Evolutionary conservation across 2,888 invertebrate genomes (phyloP).

Genomic region (Portevinia maculata): DNA sequence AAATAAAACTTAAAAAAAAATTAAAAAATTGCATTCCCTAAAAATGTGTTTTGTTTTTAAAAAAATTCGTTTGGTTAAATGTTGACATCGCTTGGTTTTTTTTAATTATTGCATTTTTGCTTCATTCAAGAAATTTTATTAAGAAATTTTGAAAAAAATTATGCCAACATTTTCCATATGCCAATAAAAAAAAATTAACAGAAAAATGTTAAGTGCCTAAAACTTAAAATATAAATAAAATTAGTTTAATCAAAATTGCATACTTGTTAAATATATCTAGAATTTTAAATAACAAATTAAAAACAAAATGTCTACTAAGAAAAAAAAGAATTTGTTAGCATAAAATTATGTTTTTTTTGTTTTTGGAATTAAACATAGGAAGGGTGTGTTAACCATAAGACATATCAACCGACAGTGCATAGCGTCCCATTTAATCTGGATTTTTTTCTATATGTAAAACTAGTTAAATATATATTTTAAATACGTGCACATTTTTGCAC

Average conservation of each 20-base stretch:
- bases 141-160: constrained; percentile 76
- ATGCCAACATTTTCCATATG: constrained; percentile 82
- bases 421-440: constrained; percentile 63
- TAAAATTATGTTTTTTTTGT: constrained; percentile 51
- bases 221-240: constrained; percentile 64
- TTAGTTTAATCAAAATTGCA: constrained; percentile 35
- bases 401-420: constrained; percentile 77
- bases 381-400: constrained; percentile 83
- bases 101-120: constrained; percentile 53
- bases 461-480: constrained; percentile 48
- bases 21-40: constrained; percentile 61
- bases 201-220: constrained; percentile 66
- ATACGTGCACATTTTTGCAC: constrained; percentile 66
- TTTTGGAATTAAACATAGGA: constrained; percentile 62
- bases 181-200: constrained; percentile 54
- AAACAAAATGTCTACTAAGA: constrained; percentile 26
- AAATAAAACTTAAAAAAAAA: constrained; percentile 43
- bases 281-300: constrained; percentile 23
- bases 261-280: constrained; percentile 19
- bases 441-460: constrained; percentile 38
- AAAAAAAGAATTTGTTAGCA: constrained; percentile 69
- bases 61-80: constrained; percentile 78
- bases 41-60: constrained; percentile 24
- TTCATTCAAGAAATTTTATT: constrained; percentile 60
- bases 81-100: constrained; percentile 82